phyloP scores from a whole-genome alignment of 2,888 invertebrate species.

The Synanthedon formicaeformis region DNA sequence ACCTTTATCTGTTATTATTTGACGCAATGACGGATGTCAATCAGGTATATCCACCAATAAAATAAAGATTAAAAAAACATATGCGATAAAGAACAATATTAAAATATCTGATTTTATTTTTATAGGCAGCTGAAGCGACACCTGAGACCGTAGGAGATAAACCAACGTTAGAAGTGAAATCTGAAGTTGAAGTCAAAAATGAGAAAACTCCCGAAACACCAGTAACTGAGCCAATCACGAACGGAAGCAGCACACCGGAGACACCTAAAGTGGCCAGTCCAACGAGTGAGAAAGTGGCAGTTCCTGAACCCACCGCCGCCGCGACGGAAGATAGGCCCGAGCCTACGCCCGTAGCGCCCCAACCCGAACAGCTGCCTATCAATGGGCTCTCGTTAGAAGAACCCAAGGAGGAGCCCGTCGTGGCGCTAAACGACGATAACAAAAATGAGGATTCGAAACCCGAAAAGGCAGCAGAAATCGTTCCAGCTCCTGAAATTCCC shows the following conservation, averaged over 20 bases:
- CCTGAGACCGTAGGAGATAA: slow-evolving; percentile 40
- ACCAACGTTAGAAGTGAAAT: slow-evolving; percentile 37
- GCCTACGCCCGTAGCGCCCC: slow-evolving; percentile 15
- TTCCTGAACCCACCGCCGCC: slow-evolving; percentile 7
- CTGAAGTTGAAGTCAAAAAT: slow-evolving; percentile 37
- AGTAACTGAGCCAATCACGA: slow-evolving; percentile 58
- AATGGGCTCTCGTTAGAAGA: slow-evolving; percentile 56
- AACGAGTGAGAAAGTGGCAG: slow-evolving; percentile 8
- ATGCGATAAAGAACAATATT: neutral
- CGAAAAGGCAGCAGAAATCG: slow-evolving; percentile 37
- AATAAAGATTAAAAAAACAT: neutral
- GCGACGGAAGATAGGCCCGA: neutral
- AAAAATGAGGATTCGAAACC: slow-evolving; percentile 40
- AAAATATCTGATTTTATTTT: slow-evolving; percentile 12
- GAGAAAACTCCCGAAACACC: slow-evolving; percentile 64
- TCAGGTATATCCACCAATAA: slow-evolving; percentile 26
- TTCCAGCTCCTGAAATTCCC: slow-evolving; percentile 54
- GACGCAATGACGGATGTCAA: slow-evolving; percentile 38
- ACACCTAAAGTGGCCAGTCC: slow-evolving; percentile 36
- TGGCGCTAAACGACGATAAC: slow-evolving; percentile 30
- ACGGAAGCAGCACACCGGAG: slow-evolving; percentile 58
- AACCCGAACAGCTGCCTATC: slow-evolving; percentile 49
- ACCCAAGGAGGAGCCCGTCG: slow-evolving; percentile 31
- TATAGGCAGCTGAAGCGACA: slow-evolving; percentile 48
- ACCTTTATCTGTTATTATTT: slow-evolving; percentile 11